Evolutionary conservation across 2,113 vertebrate genomes (phyloP).

Genomic region (Nyctereutes procyonoides): DNA sequence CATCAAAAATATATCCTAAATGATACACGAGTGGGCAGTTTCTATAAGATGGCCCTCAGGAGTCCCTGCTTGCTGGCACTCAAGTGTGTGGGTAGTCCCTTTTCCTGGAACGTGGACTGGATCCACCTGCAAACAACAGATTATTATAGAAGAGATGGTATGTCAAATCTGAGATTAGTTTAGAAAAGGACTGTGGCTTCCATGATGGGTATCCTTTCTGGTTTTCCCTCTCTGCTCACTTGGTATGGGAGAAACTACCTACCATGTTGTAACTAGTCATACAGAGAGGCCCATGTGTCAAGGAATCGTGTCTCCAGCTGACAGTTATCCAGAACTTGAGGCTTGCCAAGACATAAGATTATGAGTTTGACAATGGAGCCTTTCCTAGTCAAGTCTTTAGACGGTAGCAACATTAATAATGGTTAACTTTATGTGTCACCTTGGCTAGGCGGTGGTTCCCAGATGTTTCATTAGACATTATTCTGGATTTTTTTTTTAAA

Average conservation of each 20-base stretch:
- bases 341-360: not conserved
- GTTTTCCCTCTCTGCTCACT: not conserved
- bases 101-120: not conserved
- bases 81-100: not conserved
- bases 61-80: not conserved
- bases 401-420: not conserved
- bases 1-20: not conserved
- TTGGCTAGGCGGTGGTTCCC: fast-evolving
- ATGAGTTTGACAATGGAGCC: not conserved
- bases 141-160: not conserved
- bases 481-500: not conserved
- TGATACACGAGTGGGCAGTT: not conserved
- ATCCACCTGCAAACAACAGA: not conserved
- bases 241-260: not conserved
- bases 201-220: not conserved
- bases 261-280: not conserved
- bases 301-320: not conserved
- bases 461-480: not conserved
- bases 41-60: not conserved
- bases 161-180: not conserved
- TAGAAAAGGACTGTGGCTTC: not conserved
- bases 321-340: not conserved
- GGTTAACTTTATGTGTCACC: not conserved
- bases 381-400: not conserved
- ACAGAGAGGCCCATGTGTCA: not conserved